A percentile compares a stretch with the other conserved stretches of the same genome.
These are phyloP conservation scores for Hiodon tergisus DNA, from an alignment of 2,113 vertebrate genomes.

Conservation along the genomic window DNA sequence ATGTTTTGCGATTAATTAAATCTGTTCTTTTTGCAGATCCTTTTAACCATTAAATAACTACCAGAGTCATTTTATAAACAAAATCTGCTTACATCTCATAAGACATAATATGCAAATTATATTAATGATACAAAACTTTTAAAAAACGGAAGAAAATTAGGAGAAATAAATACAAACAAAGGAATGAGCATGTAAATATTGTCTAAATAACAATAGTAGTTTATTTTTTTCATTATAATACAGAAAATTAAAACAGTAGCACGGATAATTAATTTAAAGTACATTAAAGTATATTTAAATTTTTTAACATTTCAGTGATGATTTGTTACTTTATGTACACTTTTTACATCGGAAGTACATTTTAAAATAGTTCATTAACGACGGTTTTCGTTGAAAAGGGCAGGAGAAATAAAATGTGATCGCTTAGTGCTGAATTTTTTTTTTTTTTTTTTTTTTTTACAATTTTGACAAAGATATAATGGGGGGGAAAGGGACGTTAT, in stretches of 20 bases:
- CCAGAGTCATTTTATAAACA: too few relatives aligned
- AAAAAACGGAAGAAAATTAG: not conserved
- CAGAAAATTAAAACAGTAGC: slow-evolving; percentile 81
- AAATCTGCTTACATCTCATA: too few relatives aligned
- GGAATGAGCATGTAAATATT: slow-evolving; percentile 39
- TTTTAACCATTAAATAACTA: too few relatives aligned
- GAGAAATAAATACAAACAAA: slow-evolving; percentile 19
- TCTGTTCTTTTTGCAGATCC: too few relatives aligned
- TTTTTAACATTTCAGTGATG: slow-evolving; percentile 71
- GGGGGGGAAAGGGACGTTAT: not conserved
- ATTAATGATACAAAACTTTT: too few relatives aligned
- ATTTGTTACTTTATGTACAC: slow-evolving; percentile 72
- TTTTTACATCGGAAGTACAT: slow-evolving; percentile 72
- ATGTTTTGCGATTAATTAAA: too few relatives aligned
- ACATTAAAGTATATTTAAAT: slow-evolving; percentile 72
- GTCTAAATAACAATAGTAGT: slow-evolving; percentile 37
- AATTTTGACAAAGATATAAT: not conserved
- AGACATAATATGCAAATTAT: too few relatives aligned
- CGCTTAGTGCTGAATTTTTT: not conserved
- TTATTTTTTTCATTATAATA: slow-evolving; percentile 66
- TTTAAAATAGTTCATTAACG: slow-evolving; percentile 44
- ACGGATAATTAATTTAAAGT: slow-evolving; percentile 70
- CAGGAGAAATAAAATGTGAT: slow-evolving; percentile 18
- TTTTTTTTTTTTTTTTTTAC: slow-evolving; percentile 19
- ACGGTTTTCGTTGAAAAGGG: slow-evolving; percentile 47